A percentile compares a stretch with the other conserved stretches of the same genome.
These are phyloP conservation scores for Stegodyphus mimosarum DNA, from an alignment of 1,140 invertebrate species.

Conservation along the genomic window DNA sequence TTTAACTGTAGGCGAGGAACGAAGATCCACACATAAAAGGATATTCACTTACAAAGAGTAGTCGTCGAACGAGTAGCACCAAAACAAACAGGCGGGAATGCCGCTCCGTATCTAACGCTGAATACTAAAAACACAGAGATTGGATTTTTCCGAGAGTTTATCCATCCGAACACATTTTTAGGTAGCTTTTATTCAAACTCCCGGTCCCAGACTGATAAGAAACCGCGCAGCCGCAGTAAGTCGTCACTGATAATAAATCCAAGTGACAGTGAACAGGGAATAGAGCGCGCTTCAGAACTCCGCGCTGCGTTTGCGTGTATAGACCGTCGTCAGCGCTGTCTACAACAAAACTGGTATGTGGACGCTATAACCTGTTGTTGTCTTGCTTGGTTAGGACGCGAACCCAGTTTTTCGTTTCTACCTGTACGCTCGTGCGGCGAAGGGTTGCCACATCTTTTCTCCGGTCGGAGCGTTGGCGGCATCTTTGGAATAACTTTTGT, in stretches of 20 bases:
- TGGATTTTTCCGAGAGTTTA: neutral
- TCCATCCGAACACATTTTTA: conserved; percentile 22
- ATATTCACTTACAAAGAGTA: too few relatives aligned
- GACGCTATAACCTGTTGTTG: conserved; percentile 50
- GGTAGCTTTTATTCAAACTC: conserved; percentile 40
- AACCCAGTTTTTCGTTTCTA: conserved; percentile 37
- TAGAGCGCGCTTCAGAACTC: too few relatives aligned
- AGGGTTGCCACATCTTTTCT: neutral
- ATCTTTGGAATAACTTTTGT: too few relatives aligned
- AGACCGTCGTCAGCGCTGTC: neutral
- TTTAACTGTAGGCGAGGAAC: neutral
- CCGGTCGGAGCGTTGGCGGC: neutral
- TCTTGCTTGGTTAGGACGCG: conserved; percentile 44
- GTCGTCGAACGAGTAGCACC: too few relatives aligned
- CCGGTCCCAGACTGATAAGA: conserved; percentile 30
- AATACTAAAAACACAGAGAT: too few relatives aligned
- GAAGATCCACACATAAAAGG: neutral
- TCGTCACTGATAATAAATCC: neutral
- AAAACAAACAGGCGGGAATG: too few relatives aligned
- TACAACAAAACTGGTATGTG: conserved; percentile 17
- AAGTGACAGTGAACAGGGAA: neutral
- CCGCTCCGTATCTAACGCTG: too few relatives aligned
- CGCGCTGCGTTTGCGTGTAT: neutral
- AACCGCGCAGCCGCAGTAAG: conserved; percentile 28
- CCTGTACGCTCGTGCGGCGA: conserved; percentile 34